A percentile compares a stretch with the other conserved stretches of the same genome.
phyloP scores from a whole-genome alignment of 2,888 invertebrate genomes.

The Hylaea fasciaria region DNA sequence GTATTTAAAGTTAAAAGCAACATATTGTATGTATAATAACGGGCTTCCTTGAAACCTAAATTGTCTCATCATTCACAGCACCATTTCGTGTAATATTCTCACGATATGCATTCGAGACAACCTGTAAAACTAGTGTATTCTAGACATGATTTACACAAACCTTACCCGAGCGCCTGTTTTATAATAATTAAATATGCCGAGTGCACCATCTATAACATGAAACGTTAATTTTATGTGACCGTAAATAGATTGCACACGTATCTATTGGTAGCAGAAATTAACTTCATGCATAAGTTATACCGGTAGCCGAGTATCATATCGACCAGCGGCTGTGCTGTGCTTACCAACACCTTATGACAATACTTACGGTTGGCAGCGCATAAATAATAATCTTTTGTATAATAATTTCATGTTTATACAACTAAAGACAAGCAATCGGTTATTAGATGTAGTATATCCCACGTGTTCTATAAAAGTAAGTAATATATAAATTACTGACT shows the following conservation, averaged over 20 bases:
- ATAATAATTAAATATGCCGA: slow-evolving; percentile 38
- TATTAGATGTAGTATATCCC: too few species aligned
- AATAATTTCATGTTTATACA: too few species aligned
- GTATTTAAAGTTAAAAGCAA: too few species aligned
- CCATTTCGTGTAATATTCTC: slow-evolving; percentile 52
- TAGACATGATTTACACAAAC: slow-evolving; percentile 52
- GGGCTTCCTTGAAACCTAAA: too few species aligned
- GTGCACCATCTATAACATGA: slow-evolving; percentile 28
- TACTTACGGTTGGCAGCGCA: too few species aligned
- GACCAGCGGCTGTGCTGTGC: slow-evolving; percentile 11
- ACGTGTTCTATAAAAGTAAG: too few species aligned
- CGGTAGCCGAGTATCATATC: slow-evolving; percentile 18
- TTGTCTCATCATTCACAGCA: slow-evolving; percentile 35
- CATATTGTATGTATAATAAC: too few species aligned
- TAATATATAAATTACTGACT: too few species aligned
- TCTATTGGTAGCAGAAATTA: slow-evolving; percentile 29
- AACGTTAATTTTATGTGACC: slow-evolving; percentile 32
- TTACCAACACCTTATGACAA: background rate
- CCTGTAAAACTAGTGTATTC: slow-evolving; percentile 52
- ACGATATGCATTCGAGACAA: slow-evolving; percentile 52
- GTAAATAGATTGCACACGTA: slow-evolving; percentile 33
- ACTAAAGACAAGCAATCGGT: too few species aligned
- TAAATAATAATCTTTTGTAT: too few species aligned
- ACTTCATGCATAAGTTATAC: slow-evolving; percentile 26
- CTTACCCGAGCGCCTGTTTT: slow-evolving; percentile 36